Percentiles rank a stretch among this genome's conserved stretches.
Evolutionary conservation across 2,113 vertebrate species (phyloP).

Genomic region (Varanus komodoensis): DNA sequence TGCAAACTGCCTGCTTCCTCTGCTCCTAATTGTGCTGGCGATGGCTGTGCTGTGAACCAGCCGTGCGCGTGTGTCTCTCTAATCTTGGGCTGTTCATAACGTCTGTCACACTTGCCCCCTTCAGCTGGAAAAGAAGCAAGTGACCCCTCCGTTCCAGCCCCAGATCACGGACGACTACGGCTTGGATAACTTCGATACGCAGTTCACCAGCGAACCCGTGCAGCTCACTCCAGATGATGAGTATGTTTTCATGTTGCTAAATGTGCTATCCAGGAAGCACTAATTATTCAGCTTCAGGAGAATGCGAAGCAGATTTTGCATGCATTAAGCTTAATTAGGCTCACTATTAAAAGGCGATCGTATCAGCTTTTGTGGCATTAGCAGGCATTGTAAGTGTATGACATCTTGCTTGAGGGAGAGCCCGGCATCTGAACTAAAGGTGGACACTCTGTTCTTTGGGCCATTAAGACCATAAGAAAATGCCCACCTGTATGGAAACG

Average conservation of each 20-base stretch:
- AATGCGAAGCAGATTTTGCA: neutral
- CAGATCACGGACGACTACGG: slow-evolving; percentile 97
- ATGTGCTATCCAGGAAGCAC: rapidly evolving
- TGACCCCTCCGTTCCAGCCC: slow-evolving; percentile 92
- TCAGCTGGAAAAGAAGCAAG: slow-evolving; percentile 97
- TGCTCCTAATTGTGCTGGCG: neutral
- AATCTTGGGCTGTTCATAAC: rapidly evolving
- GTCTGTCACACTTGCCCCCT: neutral
- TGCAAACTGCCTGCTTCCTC: rapidly evolving
- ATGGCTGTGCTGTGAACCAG: rapidly evolving
- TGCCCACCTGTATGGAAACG: neutral
- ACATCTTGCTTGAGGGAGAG: neutral
- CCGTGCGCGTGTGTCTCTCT: neutral
- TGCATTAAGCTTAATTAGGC: neutral
- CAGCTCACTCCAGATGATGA: slow-evolving; percentile 97
- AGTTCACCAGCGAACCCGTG: slow-evolving; percentile 99
- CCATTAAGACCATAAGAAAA: neutral
- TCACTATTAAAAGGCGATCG: neutral
- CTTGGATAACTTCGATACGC: slow-evolving; percentile 97
- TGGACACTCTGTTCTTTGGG: neutral
- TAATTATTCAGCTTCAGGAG: neutral
- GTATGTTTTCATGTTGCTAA: slow-evolving; percentile 75
- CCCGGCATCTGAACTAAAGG: neutral
- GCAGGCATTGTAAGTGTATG: neutral
- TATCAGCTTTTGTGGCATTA: neutral